Percentiles rank a stretch among this genome's conserved stretches.
These are phyloP conservation scores for Metaphire vulgaris DNA, from an alignment of 1,140 invertebrate genomes.

Conservation along the genomic window DNA sequence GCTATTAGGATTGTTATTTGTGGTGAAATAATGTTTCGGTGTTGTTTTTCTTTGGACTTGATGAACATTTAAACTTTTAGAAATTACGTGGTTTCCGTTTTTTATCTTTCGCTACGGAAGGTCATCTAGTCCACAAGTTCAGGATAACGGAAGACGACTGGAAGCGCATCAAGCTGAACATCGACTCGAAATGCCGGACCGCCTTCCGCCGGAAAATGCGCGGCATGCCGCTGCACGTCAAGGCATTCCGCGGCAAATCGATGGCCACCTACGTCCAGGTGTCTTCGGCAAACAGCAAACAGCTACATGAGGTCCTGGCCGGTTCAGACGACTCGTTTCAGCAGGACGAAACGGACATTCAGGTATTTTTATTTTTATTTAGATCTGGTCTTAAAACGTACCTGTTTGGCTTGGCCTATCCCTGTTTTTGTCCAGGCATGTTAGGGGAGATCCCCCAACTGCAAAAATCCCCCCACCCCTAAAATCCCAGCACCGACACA, in stretches of 20 bases:
- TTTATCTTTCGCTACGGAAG: conserved; percentile 36
- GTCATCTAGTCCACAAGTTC: conserved; percentile 56
- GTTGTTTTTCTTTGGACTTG: no score
- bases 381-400: background rate
- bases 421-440: background rate
- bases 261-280: conserved; percentile 22
- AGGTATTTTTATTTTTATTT: background rate
- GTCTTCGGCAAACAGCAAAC: background rate
- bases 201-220: conserved; percentile 52
- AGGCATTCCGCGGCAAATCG: conserved; percentile 45
- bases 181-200: conserved; percentile 58
- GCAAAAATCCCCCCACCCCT: no score
- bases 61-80: no score
- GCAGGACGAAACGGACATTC: background rate
- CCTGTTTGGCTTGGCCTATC: background rate
- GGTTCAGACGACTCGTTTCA: background rate
- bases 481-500: no score
- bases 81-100: no score
- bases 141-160: conserved; percentile 55
- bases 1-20: no score
- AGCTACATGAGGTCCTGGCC: background rate
- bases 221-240: conserved; percentile 51
- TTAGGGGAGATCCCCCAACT: background rate
- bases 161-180: conserved; percentile 58
- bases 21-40: no score